Percentiles rank a stretch among this genome's conserved stretches.
These are phyloP conservation scores for Leucania comma DNA, from an alignment of 2,888 invertebrate species.

Conservation along the genomic window DNA sequence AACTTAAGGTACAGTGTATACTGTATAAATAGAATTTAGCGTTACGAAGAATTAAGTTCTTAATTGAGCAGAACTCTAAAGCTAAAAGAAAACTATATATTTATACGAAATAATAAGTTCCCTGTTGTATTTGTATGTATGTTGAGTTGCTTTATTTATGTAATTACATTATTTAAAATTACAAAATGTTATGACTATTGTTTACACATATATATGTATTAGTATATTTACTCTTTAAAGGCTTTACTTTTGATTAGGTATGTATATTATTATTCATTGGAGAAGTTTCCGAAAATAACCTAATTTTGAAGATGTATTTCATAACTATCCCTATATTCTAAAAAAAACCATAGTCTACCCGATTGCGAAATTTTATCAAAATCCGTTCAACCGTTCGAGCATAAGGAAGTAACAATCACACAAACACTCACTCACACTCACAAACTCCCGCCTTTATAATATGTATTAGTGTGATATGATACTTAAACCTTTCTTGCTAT, in stretches of 20 bases:
- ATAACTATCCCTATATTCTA: no score
- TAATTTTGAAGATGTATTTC: no score
- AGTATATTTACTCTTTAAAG: no score
- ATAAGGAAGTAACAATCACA: no score
- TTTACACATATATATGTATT: not conserved
- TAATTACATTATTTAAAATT: slow-evolving; percentile 23
- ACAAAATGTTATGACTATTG: not conserved
- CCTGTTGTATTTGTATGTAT: slow-evolving; percentile 1
- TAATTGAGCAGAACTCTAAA: slow-evolving; percentile 51
- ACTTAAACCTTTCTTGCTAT: no score
- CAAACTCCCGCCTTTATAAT: no score
- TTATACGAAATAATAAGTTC: slow-evolving; percentile 5
- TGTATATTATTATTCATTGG: not conserved
- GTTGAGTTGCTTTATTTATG: slow-evolving; percentile 22
- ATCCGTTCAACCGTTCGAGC: no score
- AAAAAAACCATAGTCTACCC: no score
- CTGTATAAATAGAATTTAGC: slow-evolving; percentile 26
- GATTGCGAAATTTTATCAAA: no score
- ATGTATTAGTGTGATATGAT: no score
- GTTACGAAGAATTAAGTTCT: slow-evolving; percentile 44
- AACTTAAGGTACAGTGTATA: slow-evolving; percentile 11
- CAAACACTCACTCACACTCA: no score
- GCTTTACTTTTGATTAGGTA: not conserved
- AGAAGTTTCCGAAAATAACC: no score
- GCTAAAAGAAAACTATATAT: slow-evolving; percentile 32